Evolutionary conservation across 2,888 invertebrate species (phyloP).

Genomic region (Acrobasis suavella): DNA sequence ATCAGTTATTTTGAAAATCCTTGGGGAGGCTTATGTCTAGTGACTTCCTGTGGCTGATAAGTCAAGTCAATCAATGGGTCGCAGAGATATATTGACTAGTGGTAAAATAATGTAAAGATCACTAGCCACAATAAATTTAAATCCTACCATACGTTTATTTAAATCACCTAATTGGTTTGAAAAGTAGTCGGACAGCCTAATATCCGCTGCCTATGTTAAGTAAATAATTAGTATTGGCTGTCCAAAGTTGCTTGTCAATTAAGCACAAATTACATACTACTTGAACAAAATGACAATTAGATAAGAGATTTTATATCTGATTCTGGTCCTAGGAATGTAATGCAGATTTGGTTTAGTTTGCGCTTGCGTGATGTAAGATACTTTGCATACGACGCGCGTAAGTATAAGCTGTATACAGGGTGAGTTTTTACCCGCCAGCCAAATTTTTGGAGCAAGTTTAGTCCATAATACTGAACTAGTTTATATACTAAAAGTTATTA

Average conservation of each 20-base stretch:
- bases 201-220: slow-evolving; percentile 15
- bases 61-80: too few relatives aligned
- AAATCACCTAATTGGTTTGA: slow-evolving; percentile 20
- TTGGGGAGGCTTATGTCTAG: too few relatives aligned
- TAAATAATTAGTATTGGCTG: slow-evolving; percentile 11
- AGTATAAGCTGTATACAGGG: background rate
- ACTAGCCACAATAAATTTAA: background rate
- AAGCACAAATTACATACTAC: slow-evolving; percentile 12
- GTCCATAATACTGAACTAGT: too few relatives aligned
- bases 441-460: too few relatives aligned
- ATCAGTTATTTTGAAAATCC: too few relatives aligned
- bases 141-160: slow-evolving; percentile 12
- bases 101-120: background rate
- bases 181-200: slow-evolving; percentile 16
- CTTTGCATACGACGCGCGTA: background rate
- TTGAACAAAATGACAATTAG: slow-evolving; percentile 2
- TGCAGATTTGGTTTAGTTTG: background rate
- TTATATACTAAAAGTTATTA: too few relatives aligned
- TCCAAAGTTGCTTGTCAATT: slow-evolving; percentile 14
- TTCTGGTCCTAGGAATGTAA: background rate
- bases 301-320: background rate
- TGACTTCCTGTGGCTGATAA: too few relatives aligned
- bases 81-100: background rate
- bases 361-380: background rate
- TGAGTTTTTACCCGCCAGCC: too few relatives aligned